Percentiles rank a stretch among this genome's conserved stretches.
These are phyloP conservation scores for Lepidocyrtoides sp. DNA, from an alignment of 2,888 invertebrate genomes.

Conservation along the genomic window DNA sequence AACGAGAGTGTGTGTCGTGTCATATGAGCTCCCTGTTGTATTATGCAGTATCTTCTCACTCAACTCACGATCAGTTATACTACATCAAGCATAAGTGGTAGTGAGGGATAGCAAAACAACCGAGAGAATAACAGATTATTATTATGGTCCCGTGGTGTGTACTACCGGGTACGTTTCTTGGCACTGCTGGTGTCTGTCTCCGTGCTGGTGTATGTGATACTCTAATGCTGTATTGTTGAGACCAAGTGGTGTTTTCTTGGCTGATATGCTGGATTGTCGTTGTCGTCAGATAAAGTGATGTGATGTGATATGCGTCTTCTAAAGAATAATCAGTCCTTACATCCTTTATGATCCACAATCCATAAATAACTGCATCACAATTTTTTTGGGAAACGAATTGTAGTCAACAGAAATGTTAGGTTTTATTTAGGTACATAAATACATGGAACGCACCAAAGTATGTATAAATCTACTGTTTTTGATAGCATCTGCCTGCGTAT, in stretches of 20 bases:
- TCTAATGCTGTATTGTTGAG: background rate
- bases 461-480: too few species aligned
- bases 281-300: slow-evolving; percentile 19
- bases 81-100: background rate
- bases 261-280: background rate
- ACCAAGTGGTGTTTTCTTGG: slow-evolving; percentile 7
- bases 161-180: background rate
- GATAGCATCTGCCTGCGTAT: too few species aligned
- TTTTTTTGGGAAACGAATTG: too few species aligned
- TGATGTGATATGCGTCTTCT: background rate
- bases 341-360: too few species aligned
- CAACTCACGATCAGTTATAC: background rate
- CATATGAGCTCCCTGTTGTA: background rate
- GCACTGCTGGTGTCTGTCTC: background rate
- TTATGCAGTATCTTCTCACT: slow-evolving; percentile 31
- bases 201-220: background rate
- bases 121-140: slow-evolving; percentile 25
- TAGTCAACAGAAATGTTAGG: too few species aligned
- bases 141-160: slow-evolving; percentile 28
- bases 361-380: too few species aligned
- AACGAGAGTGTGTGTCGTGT: background rate
- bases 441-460: too few species aligned
- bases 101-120: slow-evolving; percentile 27
- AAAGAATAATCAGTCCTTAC: too few species aligned
- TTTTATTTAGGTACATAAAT: too few species aligned